Conservation (phyloP, 2,888 invertebrate species). For the Acrocyrtus sp. region DNA sequence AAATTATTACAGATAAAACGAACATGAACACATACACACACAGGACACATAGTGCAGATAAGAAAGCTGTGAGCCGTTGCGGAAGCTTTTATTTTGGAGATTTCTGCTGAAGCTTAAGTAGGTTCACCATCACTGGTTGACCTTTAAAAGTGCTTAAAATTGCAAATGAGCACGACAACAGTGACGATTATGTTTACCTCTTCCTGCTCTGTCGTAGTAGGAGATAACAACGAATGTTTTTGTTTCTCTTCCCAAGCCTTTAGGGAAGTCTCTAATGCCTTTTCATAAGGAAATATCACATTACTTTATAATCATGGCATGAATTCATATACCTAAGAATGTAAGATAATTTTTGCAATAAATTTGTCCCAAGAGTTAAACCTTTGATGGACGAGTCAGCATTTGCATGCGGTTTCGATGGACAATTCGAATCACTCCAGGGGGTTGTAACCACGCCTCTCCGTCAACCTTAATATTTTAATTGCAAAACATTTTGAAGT, state of each 20-base stretch:
- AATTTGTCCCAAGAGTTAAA: too few species aligned
- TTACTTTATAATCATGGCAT: too few species aligned
- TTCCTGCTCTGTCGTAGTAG: constrained; percentile 58
- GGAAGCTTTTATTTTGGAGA: too few species aligned
- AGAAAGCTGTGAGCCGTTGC: too few species aligned
- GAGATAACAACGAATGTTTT: constrained; percentile 64
- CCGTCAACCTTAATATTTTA: constrained; percentile 78
- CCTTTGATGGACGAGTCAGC: constrained; percentile 75
- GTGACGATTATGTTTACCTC: constrained; percentile 47
- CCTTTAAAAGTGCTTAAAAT: background rate
- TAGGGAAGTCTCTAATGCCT: constrained; percentile 88
- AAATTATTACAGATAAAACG: constrained; percentile 41
- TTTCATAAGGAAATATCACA: constrained; percentile 66
- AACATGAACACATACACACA: constrained; percentile 43
- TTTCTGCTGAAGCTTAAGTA: too few species aligned
- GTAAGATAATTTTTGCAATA: too few species aligned
- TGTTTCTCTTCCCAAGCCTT: constrained; percentile 90
- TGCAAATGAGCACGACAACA: constrained; percentile 7
- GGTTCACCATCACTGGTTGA: too few species aligned
- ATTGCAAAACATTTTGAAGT: background rate
- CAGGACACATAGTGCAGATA: constrained; percentile 25
- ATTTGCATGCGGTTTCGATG: constrained; percentile 98
- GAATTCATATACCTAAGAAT: too few species aligned
- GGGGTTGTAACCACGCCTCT: constrained; percentile 97
- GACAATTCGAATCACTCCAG: constrained; percentile 93